phyloP scores from a whole-genome alignment of 2,113 vertebrate species.

The Eretmochelys imbricata region DNA sequence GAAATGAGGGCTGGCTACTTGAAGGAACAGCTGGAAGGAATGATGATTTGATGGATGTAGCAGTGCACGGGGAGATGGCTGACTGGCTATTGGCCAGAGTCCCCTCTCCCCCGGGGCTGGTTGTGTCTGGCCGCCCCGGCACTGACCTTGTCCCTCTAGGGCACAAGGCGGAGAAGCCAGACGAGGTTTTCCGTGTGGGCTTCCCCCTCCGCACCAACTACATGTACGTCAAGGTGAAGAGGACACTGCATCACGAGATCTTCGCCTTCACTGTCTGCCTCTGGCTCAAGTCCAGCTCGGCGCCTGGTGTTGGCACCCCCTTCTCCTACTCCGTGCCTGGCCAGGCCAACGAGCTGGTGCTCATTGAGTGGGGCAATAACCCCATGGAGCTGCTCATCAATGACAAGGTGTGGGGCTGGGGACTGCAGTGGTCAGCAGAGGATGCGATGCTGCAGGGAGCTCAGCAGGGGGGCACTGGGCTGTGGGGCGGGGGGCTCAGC shows the following conservation, averaged over 20 bases:
- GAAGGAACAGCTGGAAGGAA: not conserved
- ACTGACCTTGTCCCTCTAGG: slow-evolving; percentile 19
- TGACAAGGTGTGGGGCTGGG: slow-evolving; percentile 86
- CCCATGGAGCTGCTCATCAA: slow-evolving; percentile 98
- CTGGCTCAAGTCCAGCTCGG: slow-evolving; percentile 96
- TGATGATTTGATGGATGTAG: not conserved
- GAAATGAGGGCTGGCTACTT: not conserved
- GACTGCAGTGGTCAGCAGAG: no score
- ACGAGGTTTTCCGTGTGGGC: slow-evolving; percentile 31
- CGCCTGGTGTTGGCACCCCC: slow-evolving; percentile 93
- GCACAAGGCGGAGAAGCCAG: slow-evolving; percentile 28
- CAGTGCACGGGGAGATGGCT: not conserved
- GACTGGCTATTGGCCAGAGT: not conserved
- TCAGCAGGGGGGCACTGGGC: no score
- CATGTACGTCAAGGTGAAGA: slow-evolving; percentile 98
- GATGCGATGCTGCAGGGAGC: no score
- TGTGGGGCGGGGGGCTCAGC: not conserved
- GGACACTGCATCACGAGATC: slow-evolving; percentile 93
- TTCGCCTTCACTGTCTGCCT: slow-evolving; percentile 95
- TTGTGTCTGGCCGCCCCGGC: not conserved
- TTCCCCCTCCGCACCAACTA: slow-evolving; percentile 97
- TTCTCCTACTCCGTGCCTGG: slow-evolving; percentile 94
- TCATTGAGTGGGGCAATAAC: slow-evolving; percentile 97
- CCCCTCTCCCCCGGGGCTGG: not conserved
- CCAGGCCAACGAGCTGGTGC: slow-evolving; percentile 94